Evolutionary conservation across 37 sponge, comb jelly and placozoan species (phyloP), one percentile per base, ranked within the genome.

Genomic region (Aplysina aerophoba): DNA sequence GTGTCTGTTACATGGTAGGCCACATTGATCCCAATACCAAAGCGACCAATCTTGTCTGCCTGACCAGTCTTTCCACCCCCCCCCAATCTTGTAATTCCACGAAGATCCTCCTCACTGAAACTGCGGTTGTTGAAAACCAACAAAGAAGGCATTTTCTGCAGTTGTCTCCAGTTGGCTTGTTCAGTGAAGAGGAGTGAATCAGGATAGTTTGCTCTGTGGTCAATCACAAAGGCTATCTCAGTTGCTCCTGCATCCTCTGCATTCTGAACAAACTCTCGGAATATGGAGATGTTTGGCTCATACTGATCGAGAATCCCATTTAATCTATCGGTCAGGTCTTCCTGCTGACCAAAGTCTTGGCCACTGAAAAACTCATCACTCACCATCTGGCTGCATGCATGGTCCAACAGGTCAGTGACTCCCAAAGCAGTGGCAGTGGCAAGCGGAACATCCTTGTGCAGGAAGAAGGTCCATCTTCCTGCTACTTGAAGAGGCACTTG

Each of bases 21-120:
- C 0, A 89, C 92, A 91, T 95, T 95, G 64, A 95, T 92, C 0
- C 96, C 96, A 62, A 95, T 90, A 40, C 96, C 96, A 90, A 91
- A 95, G 36, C 89, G 77, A 12, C 96, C 96, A 68, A 92, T 95
- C 39, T 53, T 68, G 24, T 89, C 89, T 67, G 81, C 38, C 1
- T 91, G 77, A 35, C 77, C 74, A 25, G 74, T 36, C 66, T 95
- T 95, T 17, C 87, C 83, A 24, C 96, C 96, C 84, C 77, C 90
- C 30, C 96, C 96, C 63, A 95, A 74, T 71, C 85, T 82, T 21
- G 84, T 41, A 31, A 95, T 90, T 35, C 96, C 96, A 77, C 71
- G 0, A 30, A 95, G 80, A 62, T 95, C 96, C 24, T 62, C 75
- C 34, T 89, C 91, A 11, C 87, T 80, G 57, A 95, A 92, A 39